These are phyloP conservation scores for Cardinalis cardinalis DNA, from an alignment of 2,113 vertebrate species.

Conservation along the genomic window DNA sequence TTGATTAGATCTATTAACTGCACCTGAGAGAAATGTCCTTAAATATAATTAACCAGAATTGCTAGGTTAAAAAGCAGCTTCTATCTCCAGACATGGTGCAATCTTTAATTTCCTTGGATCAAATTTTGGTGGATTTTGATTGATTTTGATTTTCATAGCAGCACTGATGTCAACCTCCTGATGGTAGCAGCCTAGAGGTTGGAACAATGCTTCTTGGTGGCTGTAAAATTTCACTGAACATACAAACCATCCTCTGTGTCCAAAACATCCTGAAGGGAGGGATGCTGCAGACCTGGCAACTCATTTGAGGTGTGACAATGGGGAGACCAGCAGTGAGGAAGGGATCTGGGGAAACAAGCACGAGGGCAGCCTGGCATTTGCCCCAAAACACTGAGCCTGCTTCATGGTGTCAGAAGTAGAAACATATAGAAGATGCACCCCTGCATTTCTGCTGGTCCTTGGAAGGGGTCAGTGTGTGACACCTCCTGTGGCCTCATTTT, in stretches of 20 bases:
- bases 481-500: background rate
- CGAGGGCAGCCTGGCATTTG: background rate
- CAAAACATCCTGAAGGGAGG: background rate
- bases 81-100: background rate
- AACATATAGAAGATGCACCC: background rate
- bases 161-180: background rate
- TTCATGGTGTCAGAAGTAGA: background rate
- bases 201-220: background rate
- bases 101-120: background rate
- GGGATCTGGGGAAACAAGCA: background rate
- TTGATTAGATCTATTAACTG: background rate
- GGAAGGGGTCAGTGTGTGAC: background rate
- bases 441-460: background rate
- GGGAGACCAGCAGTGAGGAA: background rate
- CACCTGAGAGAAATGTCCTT: background rate
- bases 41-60: background rate
- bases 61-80: background rate
- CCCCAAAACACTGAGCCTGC: background rate
- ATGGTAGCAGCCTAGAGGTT: background rate
- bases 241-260: background rate
- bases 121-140: background rate
- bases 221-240: background rate
- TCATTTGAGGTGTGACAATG: background rate
- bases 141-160: background rate
- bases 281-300: background rate